These are phyloP conservation scores for Leptobrachium ailaonicum DNA, from an alignment of 2,113 vertebrate genomes.

Conservation along the genomic window DNA sequence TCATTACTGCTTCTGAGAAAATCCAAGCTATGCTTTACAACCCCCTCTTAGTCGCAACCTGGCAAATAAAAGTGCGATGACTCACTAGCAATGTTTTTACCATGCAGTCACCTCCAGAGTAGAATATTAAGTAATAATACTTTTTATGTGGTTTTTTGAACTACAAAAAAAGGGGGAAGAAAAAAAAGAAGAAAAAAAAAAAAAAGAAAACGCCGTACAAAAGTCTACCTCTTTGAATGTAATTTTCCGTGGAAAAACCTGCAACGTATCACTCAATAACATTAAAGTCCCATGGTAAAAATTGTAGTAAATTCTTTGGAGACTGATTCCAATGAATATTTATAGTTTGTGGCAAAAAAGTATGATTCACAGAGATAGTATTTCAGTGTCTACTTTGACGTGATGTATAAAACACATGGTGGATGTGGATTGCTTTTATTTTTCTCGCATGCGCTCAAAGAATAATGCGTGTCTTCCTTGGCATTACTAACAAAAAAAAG, in stretches of 20 bases:
- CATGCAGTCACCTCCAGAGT: slow-evolving; percentile 65
- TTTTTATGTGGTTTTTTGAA: slow-evolving; percentile 62
- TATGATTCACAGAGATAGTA: slow-evolving; percentile 72
- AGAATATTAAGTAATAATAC: slow-evolving; percentile 65
- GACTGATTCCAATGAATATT: slow-evolving; percentile 67
- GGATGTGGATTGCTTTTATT: slow-evolving; percentile 48
- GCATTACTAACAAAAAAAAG: slow-evolving; percentile 1
- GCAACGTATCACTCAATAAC: slow-evolving; percentile 62
- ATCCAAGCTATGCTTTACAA: slow-evolving; percentile 60
- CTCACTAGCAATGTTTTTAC: slow-evolving; percentile 64
- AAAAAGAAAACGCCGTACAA: slow-evolving; percentile 59
- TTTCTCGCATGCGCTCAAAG: not conserved
- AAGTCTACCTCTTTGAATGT: slow-evolving; percentile 60
- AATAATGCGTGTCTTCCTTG: slow-evolving; percentile 25
- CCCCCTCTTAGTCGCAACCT: slow-evolving; percentile 62
- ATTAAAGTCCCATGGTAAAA: slow-evolving; percentile 59
- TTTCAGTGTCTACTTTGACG: slow-evolving; percentile 65
- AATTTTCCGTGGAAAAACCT: slow-evolving; percentile 73
- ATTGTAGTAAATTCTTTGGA: slow-evolving; percentile 62
- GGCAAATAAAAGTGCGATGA: slow-evolving; percentile 59
- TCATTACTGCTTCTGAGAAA: slow-evolving; percentile 62
- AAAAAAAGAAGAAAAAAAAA: no score
- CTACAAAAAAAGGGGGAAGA: slow-evolving; percentile 50
- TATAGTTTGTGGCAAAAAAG: slow-evolving; percentile 72
- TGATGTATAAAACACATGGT: slow-evolving; percentile 54